These are phyloP conservation scores for Drosophila longiperda DNA, from an alignment of 2,888 invertebrate species.

Conservation along the genomic window DNA sequence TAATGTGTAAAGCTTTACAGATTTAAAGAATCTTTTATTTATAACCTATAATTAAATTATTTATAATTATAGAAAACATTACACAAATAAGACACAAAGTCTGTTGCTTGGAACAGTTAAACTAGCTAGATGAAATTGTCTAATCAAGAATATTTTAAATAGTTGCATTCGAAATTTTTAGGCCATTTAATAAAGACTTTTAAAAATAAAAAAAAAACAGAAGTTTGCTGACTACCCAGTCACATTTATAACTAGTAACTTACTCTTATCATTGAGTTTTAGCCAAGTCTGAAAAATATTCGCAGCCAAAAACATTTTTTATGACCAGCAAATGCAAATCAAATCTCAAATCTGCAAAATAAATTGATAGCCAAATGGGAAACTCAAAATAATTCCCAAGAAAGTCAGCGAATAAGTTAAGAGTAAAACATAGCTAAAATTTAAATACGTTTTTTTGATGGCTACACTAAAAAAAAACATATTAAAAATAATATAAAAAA, in stretches of 20 bases:
- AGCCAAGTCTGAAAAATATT: neutral
- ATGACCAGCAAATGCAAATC: neutral
- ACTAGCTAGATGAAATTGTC: neutral
- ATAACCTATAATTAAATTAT: neutral
- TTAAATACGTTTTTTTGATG: too few relatives aligned
- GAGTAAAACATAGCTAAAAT: too few relatives aligned
- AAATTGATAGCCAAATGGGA: neutral
- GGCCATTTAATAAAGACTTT: accelerated
- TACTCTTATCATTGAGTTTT: neutral
- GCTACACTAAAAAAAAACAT: neutral
- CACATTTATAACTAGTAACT: neutral
- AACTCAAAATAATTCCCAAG: neutral
- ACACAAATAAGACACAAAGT: neutral
- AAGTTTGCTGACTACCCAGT: neutral
- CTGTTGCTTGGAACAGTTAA: neutral
- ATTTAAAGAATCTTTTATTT: neutral
- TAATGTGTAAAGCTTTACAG: neutral
- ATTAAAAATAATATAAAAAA: neutral
- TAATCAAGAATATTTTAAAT: neutral
- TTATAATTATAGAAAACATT: neutral
- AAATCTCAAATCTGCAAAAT: neutral
- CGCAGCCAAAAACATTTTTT: neutral
- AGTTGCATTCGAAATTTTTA: neutral
- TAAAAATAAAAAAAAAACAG: neutral
- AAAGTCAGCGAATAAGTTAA: neutral